Base-by-base conservation (phyloP, 1,140 invertebrate species). In the Papilio glaucus region DNA sequence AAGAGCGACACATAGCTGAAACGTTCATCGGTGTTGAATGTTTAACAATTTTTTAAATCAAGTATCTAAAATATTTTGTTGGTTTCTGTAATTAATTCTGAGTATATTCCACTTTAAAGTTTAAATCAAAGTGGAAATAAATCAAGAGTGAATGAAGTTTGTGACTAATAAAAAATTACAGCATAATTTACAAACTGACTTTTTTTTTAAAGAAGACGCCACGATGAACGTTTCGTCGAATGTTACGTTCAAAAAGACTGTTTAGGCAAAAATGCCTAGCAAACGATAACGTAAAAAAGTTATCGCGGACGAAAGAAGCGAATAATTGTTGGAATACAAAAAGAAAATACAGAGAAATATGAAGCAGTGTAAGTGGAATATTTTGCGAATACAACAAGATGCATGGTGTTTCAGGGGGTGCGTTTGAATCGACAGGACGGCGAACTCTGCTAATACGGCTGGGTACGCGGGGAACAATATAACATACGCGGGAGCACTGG, bases 351-450 rank as follows among this genome's bases (percentile, higher is more conserved):
- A 10, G 18, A 38, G 65, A 65, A 15, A 13, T n/a, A 65, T 24
- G 67, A 69, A 69, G 67, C 45, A 57, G 39, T 42, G 26, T 72
- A 13, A 41, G 39, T 57, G 49, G 37, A 49, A 60, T 69, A 41
- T 78, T 74, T 79, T 67, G 69, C 63, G 69, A 75, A 76, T 87
- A 86, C 85, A 91, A 77, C 78, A 81, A 80, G 77, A 80, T 87
- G 74, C 84, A 62, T 87, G 81, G 83, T 88, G 81, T 91, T 93
- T 90, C 89, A 93, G 89, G 86, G 80, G 87, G 85, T 86, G 86
- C 72, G 72, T 80, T 72, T 72, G 80, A 85, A 80, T 60, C 86
- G 85, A 84, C 91, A 93, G 89, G 88, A 93, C 91, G 91, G 91
- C 88, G 86, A 85, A 90, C 86, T 86, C 91, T 82, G 84, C 81